Evolutionary conservation across 2,888 invertebrate genomes (phyloP), one percentile per base, ranked within the genome.

Genomic region (Cosmopolites sordidus): DNA sequence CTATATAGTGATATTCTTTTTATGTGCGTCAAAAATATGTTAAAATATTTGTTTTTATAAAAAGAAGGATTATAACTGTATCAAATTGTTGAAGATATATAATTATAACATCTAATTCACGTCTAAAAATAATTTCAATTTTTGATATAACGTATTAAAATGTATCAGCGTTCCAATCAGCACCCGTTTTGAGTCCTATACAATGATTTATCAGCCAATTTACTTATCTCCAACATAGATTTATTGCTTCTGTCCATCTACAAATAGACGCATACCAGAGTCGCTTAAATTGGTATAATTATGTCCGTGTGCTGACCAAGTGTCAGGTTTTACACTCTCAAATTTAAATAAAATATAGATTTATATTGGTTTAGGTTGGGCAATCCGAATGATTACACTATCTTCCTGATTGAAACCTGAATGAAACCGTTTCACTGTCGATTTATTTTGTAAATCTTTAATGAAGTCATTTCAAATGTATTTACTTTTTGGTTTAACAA

Each of bases 201-300:
- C 33, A n/a, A 33, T 33, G 33, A 33, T 33, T 33, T 33, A 33
- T 33, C 33, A 33, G 12, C 33, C 33, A 33, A 33, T 33, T 33
- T 33, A 33, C 5, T 33, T 33, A 52, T 43, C 29, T 44, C 41
- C 27, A 52, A 43, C 47, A 22, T 27, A 43, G 45, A 52, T 52
- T 52, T 52, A 52, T 47, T 5, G 52, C 52, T 29, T 47, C 47
- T 46, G 39, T 47, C 45, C 16, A 38, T 52, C 42, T 47, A 43
- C 33, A 43, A 40, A 15, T 43, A 47, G 47, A 43, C 18, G 27
- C 37, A 52, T 47, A 47, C 47, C 39, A 37, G 41, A 51, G 38
- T 51, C 41, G 27, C 30, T 18, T 42, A 47, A 46, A 52, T 52
- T 52, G 47, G 47, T 52, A 52, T 52, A 52, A 52, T 52, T 52